Evolutionary conservation across 2,113 vertebrate species (phyloP).

Genomic region (Coregonus clupeaformis): DNA sequence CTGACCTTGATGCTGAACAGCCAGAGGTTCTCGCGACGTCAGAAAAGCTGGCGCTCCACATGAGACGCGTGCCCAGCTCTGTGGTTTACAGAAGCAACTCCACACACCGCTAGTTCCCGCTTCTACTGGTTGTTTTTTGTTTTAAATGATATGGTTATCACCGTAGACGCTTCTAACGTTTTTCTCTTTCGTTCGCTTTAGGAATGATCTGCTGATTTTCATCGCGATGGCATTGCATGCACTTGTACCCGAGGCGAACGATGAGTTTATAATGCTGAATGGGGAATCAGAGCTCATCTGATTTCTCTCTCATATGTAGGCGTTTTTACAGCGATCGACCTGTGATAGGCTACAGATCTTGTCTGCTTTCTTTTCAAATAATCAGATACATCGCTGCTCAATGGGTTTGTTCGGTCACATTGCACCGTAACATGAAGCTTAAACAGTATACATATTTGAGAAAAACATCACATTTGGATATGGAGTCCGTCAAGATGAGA

Average conservation of each 20-base stretch:
- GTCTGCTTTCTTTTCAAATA: constrained; percentile 40
- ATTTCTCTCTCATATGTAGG: constrained; percentile 47
- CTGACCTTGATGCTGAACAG: constrained; percentile 88
- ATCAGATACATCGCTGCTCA: constrained; percentile 57
- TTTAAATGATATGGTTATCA: background rate
- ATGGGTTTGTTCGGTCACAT: constrained; percentile 74
- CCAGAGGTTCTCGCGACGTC: constrained; percentile 50
- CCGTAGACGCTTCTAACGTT: background rate
- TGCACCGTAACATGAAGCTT: constrained; percentile 35
- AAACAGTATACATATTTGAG: constrained; percentile 59
- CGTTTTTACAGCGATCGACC: constrained; percentile 39
- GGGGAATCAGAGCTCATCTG: constrained; percentile 67
- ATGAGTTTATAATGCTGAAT: constrained; percentile 72
- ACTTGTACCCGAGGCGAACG: constrained; percentile 53
- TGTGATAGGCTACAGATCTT: constrained; percentile 19
- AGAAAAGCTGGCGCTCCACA: constrained; percentile 63
- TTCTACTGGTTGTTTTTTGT: constrained; percentile 25
- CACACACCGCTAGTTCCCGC: constrained; percentile 37
- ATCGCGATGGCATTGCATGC: too few species aligned
- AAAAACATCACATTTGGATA: constrained; percentile 73
- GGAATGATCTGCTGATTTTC: background rate
- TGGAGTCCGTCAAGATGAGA: constrained; percentile 92
- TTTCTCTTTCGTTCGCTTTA: background rate
- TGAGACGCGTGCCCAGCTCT: constrained; percentile 62
- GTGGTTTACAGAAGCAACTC: constrained; percentile 51